Base-by-base conservation (phyloP, 2,888 invertebrate genomes). In the Thereva nobilitata region DNA sequence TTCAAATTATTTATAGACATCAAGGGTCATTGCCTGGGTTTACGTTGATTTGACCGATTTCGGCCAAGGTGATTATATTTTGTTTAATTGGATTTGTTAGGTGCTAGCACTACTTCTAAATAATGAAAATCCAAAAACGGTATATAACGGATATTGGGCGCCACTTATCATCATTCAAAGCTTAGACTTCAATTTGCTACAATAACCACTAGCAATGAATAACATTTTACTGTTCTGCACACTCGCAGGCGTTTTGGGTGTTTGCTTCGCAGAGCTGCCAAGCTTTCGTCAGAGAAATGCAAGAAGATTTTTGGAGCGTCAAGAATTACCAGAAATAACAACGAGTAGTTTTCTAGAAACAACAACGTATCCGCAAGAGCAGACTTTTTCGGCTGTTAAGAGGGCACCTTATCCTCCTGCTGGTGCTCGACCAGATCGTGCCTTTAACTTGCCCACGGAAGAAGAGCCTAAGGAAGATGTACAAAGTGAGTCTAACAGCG, bases 401-500 rank as follows among this genome's bases (percentile, higher is more conserved):
- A 23, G 23, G 2, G 40, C 64, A 42, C 67, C 67, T 10, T 64
- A 67, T 53, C 57, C 64, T 9, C 41, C 57, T 9, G 55, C 67
- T 38, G 67, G 67, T 35, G 56, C 55, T 64, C 64, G 67, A 35
- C 67, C 67, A 9, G 67, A 64, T 52, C 64, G 57, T 45, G 67
- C 67, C 12, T 67, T 67, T 52, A 55, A 63, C 38, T 50, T 67
- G 6, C 67, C 67, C 8, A 56, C 56, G 5, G 67, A 67, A 10
- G 52, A 42, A 5, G 12, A 45, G 10, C 42, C 10, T 37, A 37
- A 12, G 41, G 42, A 47, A 49, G 67, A 63, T 5, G 47, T 12
- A 37, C 50, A 37, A 8, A 45, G 54, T 9, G 55, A 54, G 40
- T 44, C 42, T 35, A 42, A 38, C 5, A 7, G 49, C 12, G 40